A percentile compares a stretch with the other conserved stretches of the same genome.
Evolutionary conservation across 2,113 vertebrate genomes (phyloP).

Genomic region (Edolisoma coerulescens): DNA sequence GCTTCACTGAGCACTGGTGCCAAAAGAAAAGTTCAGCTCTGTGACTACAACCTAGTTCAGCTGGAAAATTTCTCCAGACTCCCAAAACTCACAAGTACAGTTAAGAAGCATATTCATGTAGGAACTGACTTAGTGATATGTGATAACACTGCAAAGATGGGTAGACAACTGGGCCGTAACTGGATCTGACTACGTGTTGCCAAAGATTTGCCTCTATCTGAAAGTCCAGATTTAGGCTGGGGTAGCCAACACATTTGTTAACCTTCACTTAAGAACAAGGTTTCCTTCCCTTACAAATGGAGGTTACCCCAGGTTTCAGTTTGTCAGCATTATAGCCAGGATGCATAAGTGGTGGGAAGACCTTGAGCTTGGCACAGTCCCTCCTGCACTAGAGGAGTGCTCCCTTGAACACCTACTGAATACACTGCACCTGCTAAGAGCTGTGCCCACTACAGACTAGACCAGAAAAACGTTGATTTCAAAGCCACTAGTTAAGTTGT

Average conservation of each 20-base stretch:
- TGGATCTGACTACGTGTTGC: neutral
- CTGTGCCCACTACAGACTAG: neutral
- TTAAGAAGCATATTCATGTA: neutral
- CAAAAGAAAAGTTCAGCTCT: neutral
- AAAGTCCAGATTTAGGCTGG: neutral
- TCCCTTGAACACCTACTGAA: neutral
- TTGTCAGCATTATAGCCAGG: neutral
- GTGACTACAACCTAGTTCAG: neutral
- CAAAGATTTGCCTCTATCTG: neutral
- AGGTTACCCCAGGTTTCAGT: neutral
- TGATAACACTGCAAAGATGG: constrained; percentile 38
- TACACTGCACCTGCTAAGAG: neutral
- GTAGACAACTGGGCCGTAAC: constrained; percentile 52
- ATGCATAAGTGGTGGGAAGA: neutral
- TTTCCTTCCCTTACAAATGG: neutral
- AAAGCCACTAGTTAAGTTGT: neutral
- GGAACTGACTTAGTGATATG: constrained; percentile 34
- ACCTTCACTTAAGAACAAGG: neutral
- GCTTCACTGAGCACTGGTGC: neutral
- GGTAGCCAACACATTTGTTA: neutral
- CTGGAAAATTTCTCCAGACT: neutral
- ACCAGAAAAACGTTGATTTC: neutral
- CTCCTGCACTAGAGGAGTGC: neutral
- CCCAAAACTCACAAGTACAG: neutral
- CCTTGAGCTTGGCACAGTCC: neutral